Evolutionary conservation across 64 coral and sea anemone genomes (phyloP), one percentile per base, ranked within the genome.

Genomic region (Montipora sp.): DNA sequence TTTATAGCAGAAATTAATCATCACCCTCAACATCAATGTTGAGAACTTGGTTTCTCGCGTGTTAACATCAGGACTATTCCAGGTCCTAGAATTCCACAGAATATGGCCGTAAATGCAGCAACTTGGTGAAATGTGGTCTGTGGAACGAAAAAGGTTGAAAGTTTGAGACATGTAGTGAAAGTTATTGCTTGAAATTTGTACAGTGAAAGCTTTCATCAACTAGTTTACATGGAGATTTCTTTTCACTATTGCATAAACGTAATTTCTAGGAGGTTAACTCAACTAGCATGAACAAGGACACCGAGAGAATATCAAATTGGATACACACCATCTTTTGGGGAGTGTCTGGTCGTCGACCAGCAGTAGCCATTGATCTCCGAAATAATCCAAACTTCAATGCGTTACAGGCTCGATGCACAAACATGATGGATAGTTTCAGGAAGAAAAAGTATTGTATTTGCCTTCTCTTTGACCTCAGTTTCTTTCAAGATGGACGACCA

Each of bases 41-140:
- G 87, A 55, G 27, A 16, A 11, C 59, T 8, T 19, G 95, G 95
- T 66, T 80, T 93, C 43, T 96, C 80, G 20, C 91, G 87, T 10
- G 87, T 90, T 48, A 96, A 85, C 95, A 96, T 96, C 61, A 96
- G 43, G 10, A 93, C 18, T 46, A 96, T 82, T 46, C 95, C 95
- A 57, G 95, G 95, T 4, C 95, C 95, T 14, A 96, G 57, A 13
- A 96, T 16, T 73, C 80, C 91, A 74, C 78, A 43, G 57, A 48
- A 80, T n/a, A 96, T 90, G 57, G 80, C 83, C 24, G 91, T 87
- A 22, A 96, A 93, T 67, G 91, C 95, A 58, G 79, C 93, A 13
- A 93, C 57, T 81, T 96, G 91, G 15, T 96, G 95, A 87, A 60
- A 50, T 23, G 89, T 86, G 2, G 80, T 93, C 95, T 96, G 91